phyloP scores from a whole-genome alignment of 2,888 invertebrate genomes.

The Lasioglossum lativentre region DNA sequence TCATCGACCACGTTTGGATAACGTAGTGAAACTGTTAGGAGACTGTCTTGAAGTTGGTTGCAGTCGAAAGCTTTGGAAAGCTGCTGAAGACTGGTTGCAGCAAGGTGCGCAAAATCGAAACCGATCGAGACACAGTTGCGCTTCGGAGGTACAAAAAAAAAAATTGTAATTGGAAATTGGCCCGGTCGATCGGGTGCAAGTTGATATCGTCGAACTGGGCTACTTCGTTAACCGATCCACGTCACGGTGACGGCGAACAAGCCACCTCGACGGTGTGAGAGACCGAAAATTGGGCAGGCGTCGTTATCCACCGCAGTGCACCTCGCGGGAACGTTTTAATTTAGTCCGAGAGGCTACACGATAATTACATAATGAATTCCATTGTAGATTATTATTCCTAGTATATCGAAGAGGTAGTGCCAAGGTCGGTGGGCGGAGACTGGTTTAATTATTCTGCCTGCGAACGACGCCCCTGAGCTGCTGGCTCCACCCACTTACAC shows the following conservation, averaged over 20 bases:
- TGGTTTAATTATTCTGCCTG: background rate
- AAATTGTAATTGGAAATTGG: constrained; percentile 53
- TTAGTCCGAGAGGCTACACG: constrained; percentile 2
- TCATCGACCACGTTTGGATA: background rate
- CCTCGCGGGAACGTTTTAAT: constrained; percentile 26
- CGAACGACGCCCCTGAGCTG: background rate
- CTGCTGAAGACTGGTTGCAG: background rate
- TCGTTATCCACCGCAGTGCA: constrained; percentile 43
- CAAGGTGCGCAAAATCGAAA: background rate
- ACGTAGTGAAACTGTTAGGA: background rate
- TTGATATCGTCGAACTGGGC: constrained; percentile 29
- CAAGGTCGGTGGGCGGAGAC: background rate
- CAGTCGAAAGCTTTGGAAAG: background rate
- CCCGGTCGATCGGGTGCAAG: constrained; percentile 34
- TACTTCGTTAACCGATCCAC: constrained; percentile 51
- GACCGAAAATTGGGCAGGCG: constrained; percentile 47
- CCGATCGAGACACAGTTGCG: constrained; percentile 24
- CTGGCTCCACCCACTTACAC: background rate
- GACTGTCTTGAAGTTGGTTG: background rate
- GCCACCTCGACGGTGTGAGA: constrained; percentile 37
- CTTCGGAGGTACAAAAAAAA: background rate
- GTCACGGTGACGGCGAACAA: constrained; percentile 48
- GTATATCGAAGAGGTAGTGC: background rate
- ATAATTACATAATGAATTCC: background rate
- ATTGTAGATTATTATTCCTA: background rate